Evolutionary conservation across 2,888 invertebrate species (phyloP), one percentile per base, ranked within the genome.

Genomic region (Terebella lapidaria): DNA sequence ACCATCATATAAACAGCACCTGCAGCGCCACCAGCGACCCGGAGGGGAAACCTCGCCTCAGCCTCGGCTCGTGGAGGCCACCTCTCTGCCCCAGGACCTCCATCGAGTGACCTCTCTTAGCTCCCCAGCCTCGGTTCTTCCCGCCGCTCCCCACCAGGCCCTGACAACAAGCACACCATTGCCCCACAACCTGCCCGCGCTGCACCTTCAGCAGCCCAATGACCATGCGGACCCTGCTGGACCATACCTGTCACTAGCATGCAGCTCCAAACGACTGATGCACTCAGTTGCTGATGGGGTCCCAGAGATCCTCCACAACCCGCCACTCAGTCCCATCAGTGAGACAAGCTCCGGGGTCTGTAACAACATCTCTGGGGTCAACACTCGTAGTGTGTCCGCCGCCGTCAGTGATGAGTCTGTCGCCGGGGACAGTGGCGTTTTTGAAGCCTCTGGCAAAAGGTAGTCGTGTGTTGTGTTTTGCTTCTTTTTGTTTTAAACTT

Each of bases 351-450:
- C 76, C 18, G 77, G 77, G 5, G 76, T 77, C 56, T 73, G 77
- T 58, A 75, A 77, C 65, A 76, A 75, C 65, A 61, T 75, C 49
- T 76, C 76, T 3, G 75, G 75, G n/a, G 76, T 72, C 26, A 76
- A 75, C 69, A 76, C 78, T 15, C 69, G 77, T 24, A 78, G 76
- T 71, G 94, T 95, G 52, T 94, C 94, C 24, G 94, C 95, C 45
- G 94, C 95, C 35, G 94, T 94, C 22, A 94, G 94, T 79, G 94
- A 95, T 79, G 96, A 96, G 79, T 94, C 94, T 52, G 94, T 96
- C 62, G 94, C 96, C 49, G 95, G 95, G 0, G 82, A 82, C 66
- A 81, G 80, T 63, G 82, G 82, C 2, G 82, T 82, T 15, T 82
- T 80, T 69, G 82, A 82, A 60, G 80, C 81, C 29, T 76, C 78